Conservation (phyloP, 2,113 vertebrate genomes). For the Otocyon megalotis region DNA sequence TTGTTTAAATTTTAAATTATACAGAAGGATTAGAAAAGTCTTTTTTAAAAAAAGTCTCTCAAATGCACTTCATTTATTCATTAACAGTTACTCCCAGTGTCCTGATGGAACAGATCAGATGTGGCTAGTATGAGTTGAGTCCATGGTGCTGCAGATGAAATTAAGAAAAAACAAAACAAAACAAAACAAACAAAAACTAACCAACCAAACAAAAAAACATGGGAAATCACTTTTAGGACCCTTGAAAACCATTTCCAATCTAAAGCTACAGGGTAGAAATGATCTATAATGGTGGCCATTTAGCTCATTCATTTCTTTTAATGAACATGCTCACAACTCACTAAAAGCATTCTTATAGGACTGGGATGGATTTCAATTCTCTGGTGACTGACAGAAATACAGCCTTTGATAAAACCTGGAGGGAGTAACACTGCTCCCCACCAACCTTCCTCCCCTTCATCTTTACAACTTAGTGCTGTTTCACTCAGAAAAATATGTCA, state of each 20-base stretch:
- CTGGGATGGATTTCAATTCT: slow-evolving; percentile 3
- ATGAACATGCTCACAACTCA: not conserved
- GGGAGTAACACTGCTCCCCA: not conserved
- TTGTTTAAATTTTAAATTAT: not conserved
- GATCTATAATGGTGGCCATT: slow-evolving; percentile 7
- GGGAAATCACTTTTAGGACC: slow-evolving; percentile 8
- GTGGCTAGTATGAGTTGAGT: not conserved
- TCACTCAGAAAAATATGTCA: not conserved
- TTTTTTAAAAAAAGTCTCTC: not conserved
- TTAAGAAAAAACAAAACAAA: not conserved
- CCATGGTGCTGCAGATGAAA: not conserved
- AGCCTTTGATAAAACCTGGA: not conserved
- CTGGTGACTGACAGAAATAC: slow-evolving; percentile 24
- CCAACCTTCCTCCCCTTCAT: not conserved
- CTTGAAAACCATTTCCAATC: slow-evolving; percentile 2
- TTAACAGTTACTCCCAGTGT: not conserved
- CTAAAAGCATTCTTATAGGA: not conserved
- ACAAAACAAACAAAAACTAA: no score
- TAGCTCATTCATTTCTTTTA: slow-evolving; percentile 34
- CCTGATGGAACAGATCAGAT: not conserved
- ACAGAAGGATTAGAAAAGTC: not conserved
- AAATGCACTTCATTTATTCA: not conserved
- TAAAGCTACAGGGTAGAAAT: slow-evolving; percentile 11
- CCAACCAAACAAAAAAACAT: not conserved
- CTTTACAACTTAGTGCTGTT: not conserved